Evolutionary conservation across 2,113 vertebrate species (phyloP).

Genomic region (Bufo bufo): DNA sequence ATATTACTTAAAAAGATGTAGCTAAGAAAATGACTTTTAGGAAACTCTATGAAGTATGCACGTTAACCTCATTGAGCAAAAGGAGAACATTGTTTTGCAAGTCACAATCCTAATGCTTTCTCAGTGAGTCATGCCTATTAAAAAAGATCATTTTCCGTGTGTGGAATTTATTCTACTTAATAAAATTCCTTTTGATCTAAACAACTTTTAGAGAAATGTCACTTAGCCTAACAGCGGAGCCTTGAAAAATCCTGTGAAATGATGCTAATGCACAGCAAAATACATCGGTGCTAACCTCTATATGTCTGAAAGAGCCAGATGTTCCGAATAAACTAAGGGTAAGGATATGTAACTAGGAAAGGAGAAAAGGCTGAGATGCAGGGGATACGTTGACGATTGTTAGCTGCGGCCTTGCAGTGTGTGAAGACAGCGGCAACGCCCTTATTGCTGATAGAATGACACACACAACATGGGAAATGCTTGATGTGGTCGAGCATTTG

Average conservation of each 20-base stretch:
- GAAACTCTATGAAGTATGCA: conserved; percentile 47
- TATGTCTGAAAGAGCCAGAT: conserved; percentile 68
- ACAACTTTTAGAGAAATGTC: conserved; percentile 38
- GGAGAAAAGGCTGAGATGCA: conserved; percentile 43
- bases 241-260: not conserved
- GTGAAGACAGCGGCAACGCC: conserved; percentile 64
- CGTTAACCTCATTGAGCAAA: conserved; percentile 43
- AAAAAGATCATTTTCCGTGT: conserved; percentile 53
- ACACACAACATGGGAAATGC: conserved; percentile 64
- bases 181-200: conserved; percentile 39
- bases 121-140: conserved; percentile 57
- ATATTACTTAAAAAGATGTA: conserved; percentile 45
- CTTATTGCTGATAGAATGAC: conserved; percentile 70
- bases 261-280: not conserved
- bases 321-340: conserved; percentile 64
- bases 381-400: conserved; percentile 68
- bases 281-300: conserved; percentile 46
- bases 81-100: conserved; percentile 50
- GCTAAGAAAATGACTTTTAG: conserved; percentile 44
- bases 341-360: no score
- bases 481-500: conserved; percentile 71
- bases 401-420: conserved; percentile 69
- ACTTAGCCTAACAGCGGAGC: conserved; percentile 28
- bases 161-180: conserved; percentile 32
- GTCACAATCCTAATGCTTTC: conserved; percentile 50